Conservation (phyloP, 2,888 invertebrate genomes). For the Oligia strigilis region DNA sequence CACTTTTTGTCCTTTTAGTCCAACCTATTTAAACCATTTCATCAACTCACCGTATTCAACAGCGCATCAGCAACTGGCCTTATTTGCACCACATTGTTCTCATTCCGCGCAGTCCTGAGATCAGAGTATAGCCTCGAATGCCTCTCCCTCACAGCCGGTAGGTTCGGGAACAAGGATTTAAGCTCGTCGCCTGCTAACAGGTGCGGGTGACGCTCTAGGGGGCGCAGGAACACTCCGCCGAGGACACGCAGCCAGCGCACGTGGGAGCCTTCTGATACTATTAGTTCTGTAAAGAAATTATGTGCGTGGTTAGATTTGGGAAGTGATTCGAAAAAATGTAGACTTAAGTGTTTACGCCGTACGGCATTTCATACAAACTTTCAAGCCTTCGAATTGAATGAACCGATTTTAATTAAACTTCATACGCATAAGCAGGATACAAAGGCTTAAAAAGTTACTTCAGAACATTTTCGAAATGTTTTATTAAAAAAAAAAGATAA, state of each 20-base stretch:
- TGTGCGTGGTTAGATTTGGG: background rate
- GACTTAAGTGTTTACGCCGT: too few species aligned
- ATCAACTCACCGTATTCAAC: constrained; percentile 77
- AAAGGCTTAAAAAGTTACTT: too few species aligned
- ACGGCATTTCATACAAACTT: too few species aligned
- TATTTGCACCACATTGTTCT: constrained; percentile 78
- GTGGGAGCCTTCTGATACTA: constrained; percentile 97
- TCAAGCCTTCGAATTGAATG: too few species aligned
- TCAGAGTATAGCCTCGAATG: constrained; percentile 82
- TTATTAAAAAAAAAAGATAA: too few species aligned
- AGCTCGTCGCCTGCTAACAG: constrained; percentile 94
- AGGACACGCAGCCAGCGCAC: constrained; percentile 96
- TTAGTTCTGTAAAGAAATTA: constrained; percentile 89
- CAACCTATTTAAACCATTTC: background rate
- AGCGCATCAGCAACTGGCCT: constrained; percentile 84
- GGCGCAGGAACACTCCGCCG: constrained; percentile 95
- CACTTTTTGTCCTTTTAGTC: background rate
- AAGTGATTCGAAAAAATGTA: background rate
- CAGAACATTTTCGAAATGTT: too few species aligned
- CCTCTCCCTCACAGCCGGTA: constrained; percentile 93
- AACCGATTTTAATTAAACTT: too few species aligned
- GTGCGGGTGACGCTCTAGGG: constrained; percentile 92
- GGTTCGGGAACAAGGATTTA: constrained; percentile 95
- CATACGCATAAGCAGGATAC: too few species aligned
- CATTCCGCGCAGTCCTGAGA: constrained; percentile 74